Evolutionary conservation across 2,888 invertebrate species (phyloP).

Genomic region (Drosophila buzzatii): DNA sequence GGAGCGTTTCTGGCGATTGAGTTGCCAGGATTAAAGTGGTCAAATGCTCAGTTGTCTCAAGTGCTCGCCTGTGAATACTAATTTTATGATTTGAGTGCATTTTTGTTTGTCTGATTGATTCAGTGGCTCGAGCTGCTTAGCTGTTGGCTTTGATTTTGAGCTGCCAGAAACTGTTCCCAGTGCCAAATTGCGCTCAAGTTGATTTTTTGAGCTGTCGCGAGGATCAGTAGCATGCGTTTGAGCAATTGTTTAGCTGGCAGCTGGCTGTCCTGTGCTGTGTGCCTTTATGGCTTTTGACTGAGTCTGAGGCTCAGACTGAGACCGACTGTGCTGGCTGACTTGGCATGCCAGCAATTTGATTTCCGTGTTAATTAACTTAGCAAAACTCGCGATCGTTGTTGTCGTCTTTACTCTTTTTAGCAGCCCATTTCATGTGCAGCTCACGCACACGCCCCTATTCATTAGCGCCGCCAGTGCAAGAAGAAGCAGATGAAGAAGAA

Average conservation of each 20-base stretch:
- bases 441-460: conserved; percentile 81
- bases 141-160: conserved; percentile 5
- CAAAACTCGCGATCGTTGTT: conserved; percentile 61
- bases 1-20: not conserved
- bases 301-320: conserved; percentile 3
- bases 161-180: conserved; percentile 19
- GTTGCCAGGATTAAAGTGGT: not conserved
- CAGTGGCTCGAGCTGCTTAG: not conserved
- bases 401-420: conserved; percentile 24
- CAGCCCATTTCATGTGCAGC: conserved; percentile 73
- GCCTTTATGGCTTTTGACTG: conserved; percentile 27
- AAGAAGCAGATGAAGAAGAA: not conserved
- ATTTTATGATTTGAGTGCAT: not conserved
- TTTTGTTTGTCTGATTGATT: conserved; percentile 1
- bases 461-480: conserved; percentile 69
- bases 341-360: conserved; percentile 78
- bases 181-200: not conserved
- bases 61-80: not conserved
- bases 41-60: not conserved
- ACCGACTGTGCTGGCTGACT: conserved; percentile 13
- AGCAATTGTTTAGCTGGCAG: conserved; percentile 12
- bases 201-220: conserved; percentile 10
- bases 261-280: conserved; percentile 34
- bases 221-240: conserved; percentile 34
- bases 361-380: conserved; percentile 82